Conservation (phyloP, 2,113 vertebrate genomes). For the Physeter macrocephalus region DNA sequence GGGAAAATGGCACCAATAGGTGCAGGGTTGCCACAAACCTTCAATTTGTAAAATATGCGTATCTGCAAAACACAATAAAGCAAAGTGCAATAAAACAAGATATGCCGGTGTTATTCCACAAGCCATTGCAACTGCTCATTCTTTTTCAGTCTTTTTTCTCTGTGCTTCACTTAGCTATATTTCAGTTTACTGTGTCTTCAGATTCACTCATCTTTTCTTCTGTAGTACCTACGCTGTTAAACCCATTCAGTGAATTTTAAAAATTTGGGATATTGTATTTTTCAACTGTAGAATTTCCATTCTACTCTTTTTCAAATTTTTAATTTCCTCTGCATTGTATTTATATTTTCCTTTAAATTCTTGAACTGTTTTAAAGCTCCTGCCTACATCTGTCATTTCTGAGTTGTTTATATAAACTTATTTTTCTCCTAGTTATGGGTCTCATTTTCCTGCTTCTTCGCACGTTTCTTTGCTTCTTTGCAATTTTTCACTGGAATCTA, state of each 20-base stretch:
- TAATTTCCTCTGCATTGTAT: neutral
- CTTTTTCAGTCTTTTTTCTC: neutral
- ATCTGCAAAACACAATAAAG: too few species aligned
- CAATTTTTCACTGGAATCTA: neutral
- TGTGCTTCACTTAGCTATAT: neutral
- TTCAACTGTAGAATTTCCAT: neutral
- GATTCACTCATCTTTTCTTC: neutral
- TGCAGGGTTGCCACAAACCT: too few species aligned
- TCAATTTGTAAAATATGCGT: too few species aligned
- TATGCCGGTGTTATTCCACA: neutral
- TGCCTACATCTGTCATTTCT: neutral
- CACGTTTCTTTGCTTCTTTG: neutral
- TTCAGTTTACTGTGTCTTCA: neutral
- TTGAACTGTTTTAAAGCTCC: neutral
- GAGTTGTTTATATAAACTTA: neutral
- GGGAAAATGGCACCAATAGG: too few species aligned
- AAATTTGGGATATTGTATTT: neutral
- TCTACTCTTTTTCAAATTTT: neutral
- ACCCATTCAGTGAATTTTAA: neutral
- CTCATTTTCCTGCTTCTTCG: neutral
- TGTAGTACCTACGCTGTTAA: neutral
- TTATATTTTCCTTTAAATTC: neutral
- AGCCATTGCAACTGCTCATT: neutral
- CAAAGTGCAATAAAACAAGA: too few species aligned
- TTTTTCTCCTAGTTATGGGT: neutral